Conservation (phyloP, 2,888 invertebrate species). For the Scrobipalpa atriplicella region DNA sequence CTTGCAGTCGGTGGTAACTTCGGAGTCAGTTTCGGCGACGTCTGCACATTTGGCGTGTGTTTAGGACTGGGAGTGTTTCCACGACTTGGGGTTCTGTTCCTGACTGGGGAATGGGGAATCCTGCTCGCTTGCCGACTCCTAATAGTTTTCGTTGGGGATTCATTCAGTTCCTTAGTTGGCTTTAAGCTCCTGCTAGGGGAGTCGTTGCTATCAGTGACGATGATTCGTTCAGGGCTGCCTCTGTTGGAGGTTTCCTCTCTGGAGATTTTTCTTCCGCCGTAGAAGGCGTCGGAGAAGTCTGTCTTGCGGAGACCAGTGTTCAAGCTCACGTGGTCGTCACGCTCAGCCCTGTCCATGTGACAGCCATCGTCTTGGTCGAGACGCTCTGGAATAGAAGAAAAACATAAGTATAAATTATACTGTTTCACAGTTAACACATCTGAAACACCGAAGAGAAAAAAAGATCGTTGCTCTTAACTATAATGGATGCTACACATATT, state of each 20-base stretch:
- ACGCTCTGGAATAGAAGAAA: conserved; percentile 81
- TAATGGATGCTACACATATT: too few relatives aligned
- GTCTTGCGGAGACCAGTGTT: conserved; percentile 88
- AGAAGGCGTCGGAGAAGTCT: conserved; percentile 85
- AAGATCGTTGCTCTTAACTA: too few relatives aligned
- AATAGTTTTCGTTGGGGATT: conserved; percentile 68
- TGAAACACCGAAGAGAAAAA: too few relatives aligned
- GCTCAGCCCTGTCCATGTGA: conserved; percentile 66
- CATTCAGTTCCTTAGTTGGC: conserved; percentile 59
- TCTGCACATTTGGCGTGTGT: conserved; percentile 61
- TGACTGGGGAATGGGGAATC: conserved; percentile 75
- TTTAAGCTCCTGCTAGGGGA: conserved; percentile 72
- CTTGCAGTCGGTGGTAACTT: conserved; percentile 77
- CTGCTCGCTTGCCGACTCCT: conserved; percentile 73
- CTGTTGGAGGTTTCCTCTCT: conserved; percentile 68
- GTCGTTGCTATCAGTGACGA: conserved; percentile 66
- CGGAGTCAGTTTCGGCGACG: conserved; percentile 71
- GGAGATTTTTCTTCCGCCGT: conserved; percentile 77
- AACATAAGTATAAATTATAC: neutral
- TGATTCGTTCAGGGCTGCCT: conserved; percentile 72
- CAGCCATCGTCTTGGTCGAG: conserved; percentile 81
- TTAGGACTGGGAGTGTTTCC: conserved; percentile 76
- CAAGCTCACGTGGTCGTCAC: conserved; percentile 85
- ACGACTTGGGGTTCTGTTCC: conserved; percentile 62
- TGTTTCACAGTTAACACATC: too few relatives aligned